Evolutionary conservation across 2,113 vertebrate species (phyloP).

Genomic region (Lagenorhynchus albirostris): DNA sequence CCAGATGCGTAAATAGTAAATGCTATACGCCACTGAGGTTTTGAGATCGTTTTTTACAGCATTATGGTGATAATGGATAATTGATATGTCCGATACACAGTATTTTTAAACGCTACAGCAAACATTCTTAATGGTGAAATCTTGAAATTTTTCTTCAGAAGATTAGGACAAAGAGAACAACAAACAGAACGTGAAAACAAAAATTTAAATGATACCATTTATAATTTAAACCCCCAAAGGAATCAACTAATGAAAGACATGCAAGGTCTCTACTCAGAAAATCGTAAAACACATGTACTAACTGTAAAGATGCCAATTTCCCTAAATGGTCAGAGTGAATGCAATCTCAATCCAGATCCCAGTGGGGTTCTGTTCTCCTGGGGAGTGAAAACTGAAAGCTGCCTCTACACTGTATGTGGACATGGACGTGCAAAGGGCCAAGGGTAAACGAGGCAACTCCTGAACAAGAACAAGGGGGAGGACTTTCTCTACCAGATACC

Average conservation of each 20-base stretch:
- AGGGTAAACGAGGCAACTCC: too few species aligned
- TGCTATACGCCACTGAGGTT: background rate
- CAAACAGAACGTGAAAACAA: background rate
- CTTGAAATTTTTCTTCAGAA: background rate
- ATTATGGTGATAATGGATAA: background rate
- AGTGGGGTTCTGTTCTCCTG: background rate
- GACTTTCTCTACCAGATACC: background rate
- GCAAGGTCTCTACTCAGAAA: background rate
- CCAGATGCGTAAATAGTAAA: background rate
- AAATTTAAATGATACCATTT: background rate
- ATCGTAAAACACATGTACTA: background rate
- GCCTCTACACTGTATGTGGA: background rate
- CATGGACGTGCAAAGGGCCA: background rate
- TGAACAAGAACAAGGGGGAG: background rate
- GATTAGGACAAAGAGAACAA: background rate
- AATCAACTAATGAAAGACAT: background rate
- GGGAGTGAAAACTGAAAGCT: background rate
- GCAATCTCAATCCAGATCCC: background rate
- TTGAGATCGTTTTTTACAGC: background rate
- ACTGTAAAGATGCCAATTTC: background rate
- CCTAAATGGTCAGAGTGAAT: background rate
- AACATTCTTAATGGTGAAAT: background rate
- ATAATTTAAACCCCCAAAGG: background rate
- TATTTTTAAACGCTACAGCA: background rate
- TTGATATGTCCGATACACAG: background rate